Conservation (phyloP, 1,140 invertebrate species). For the Pantala flavescens region DNA sequence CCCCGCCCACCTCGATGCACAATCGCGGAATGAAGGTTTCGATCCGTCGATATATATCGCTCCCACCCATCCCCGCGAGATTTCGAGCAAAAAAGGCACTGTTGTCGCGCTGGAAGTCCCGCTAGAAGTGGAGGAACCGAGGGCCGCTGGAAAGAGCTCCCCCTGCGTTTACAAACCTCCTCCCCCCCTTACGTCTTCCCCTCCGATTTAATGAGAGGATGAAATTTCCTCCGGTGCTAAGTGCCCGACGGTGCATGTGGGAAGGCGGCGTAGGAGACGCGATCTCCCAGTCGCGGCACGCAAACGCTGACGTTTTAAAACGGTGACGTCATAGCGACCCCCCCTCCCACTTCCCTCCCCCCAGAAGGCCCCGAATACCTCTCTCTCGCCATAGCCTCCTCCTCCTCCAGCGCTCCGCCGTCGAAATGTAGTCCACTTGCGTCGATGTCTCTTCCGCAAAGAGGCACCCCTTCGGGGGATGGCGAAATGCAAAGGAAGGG, state of each 20-base stretch:
- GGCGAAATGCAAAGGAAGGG: background rate
- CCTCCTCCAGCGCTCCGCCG: background rate
- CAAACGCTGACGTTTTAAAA: background rate
- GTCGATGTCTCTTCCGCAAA: background rate
- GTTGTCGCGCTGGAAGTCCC: background rate
- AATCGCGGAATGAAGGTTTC: too few species aligned
- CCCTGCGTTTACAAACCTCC: background rate
- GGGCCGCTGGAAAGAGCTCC: background rate
- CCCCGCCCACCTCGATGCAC: too few species aligned
- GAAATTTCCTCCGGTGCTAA: background rate
- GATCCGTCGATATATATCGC: too few species aligned
- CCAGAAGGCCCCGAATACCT: too few species aligned
- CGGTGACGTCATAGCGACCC: background rate
- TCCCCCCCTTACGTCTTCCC: background rate
- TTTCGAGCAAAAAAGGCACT: background rate
- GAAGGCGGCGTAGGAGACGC: background rate
- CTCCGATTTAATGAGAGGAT: background rate
- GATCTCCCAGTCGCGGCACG: background rate
- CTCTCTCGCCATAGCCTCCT: background rate
- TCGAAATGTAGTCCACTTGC: background rate
- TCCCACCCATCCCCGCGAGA: too few species aligned
- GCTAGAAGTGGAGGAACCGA: background rate
- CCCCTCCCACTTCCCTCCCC: background rate
- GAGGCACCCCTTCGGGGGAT: background rate
- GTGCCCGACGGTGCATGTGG: background rate